Evolutionary conservation across 2,888 invertebrate species (phyloP).

Genomic region (Isoperla grammatica): DNA sequence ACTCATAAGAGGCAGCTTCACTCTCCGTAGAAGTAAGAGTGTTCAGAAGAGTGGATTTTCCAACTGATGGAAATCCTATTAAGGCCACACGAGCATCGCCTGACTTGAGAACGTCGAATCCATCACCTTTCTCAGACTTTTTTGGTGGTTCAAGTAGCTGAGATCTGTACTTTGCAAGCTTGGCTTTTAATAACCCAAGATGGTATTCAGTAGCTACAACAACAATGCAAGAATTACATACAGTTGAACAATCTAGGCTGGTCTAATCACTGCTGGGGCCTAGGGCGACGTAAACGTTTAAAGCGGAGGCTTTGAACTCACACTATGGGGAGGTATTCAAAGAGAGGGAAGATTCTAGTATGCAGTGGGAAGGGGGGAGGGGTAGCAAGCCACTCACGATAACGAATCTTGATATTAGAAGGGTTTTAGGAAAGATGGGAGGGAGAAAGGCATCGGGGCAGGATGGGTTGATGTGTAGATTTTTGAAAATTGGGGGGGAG

Average conservation of each 20-base stretch:
- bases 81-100: constrained; percentile 97
- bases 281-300: background rate
- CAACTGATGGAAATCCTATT: constrained; percentile 98
- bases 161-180: constrained; percentile 89
- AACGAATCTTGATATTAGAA: too few species aligned
- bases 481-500: too few species aligned
- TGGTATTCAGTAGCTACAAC: constrained; percentile 96
- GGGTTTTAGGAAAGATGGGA: too few species aligned
- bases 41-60: constrained; percentile 94
- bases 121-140: constrained; percentile 92
- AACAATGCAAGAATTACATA: constrained; percentile 3
- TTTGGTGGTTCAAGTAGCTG: constrained; percentile 92
- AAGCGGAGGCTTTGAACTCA: too few species aligned
- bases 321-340: too few species aligned
- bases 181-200: constrained; percentile 94
- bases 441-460: too few species aligned
- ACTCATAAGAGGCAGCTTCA: constrained; percentile 96
- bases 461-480: too few species aligned
- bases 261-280: background rate
- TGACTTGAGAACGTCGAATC: constrained; percentile 98
- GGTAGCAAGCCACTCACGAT: too few species aligned
- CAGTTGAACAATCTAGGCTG: background rate
- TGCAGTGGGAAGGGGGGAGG: too few species aligned
- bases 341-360: too few species aligned
- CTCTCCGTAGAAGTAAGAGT: constrained; percentile 95